A percentile compares a stretch with the other conserved stretches of the same genome.
These are phyloP conservation scores for Melanocharis versteri DNA, from an alignment of 2,113 vertebrate species.

Conservation along the genomic window DNA sequence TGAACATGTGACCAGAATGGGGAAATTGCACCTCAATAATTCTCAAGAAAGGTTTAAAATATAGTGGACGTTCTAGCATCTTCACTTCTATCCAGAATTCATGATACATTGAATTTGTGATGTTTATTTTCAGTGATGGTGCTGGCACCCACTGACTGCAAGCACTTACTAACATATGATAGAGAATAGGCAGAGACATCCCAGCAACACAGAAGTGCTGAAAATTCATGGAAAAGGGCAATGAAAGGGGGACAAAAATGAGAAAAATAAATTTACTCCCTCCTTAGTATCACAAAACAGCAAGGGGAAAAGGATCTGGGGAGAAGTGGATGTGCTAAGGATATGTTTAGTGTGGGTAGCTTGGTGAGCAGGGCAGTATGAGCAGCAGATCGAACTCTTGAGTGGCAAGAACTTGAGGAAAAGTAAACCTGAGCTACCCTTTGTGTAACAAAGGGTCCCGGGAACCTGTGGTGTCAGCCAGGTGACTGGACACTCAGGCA, in stretches of 20 bases:
- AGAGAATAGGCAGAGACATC: not conserved
- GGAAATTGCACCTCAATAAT: not conserved
- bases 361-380: accelerated
- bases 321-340: not conserved
- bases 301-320: not conserved
- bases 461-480: not conserved
- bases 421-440: not conserved
- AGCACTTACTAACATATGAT: not conserved
- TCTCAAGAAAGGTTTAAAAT: not conserved
- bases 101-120: not conserved
- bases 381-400: not conserved
- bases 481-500: not conserved
- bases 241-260: not conserved
- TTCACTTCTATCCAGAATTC: not conserved
- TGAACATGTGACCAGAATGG: not conserved
- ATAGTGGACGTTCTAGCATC: not conserved
- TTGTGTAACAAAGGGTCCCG: not conserved
- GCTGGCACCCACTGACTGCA: not conserved
- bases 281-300: not conserved
- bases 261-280: not conserved
- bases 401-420: not conserved
- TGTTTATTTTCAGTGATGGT: not conserved
- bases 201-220: not conserved
- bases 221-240: not conserved
- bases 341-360: accelerated